A percentile compares a stretch with the other conserved stretches of the same genome.
phyloP scores from a whole-genome alignment of 2,113 vertebrate species.

The Prolemur simus region DNA sequence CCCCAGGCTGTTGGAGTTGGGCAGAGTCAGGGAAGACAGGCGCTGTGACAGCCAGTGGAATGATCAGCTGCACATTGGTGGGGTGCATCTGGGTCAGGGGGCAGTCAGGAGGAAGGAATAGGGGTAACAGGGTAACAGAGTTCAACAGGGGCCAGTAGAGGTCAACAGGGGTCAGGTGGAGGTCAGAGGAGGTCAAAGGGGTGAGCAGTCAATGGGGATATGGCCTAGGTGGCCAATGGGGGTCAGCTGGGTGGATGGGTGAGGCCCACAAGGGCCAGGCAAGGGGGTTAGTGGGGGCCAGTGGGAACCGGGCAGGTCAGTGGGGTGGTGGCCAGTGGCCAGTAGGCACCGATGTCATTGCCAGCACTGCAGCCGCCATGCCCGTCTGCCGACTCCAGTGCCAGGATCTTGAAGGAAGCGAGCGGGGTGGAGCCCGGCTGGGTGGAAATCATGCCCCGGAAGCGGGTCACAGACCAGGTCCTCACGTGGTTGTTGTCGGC shows the following conservation, averaged over 20 bases:
- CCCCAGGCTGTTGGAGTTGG: background rate
- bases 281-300: background rate
- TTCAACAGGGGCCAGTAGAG: background rate
- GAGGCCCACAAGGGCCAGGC: background rate
- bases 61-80: background rate
- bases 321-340: background rate
- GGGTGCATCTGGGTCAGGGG: background rate
- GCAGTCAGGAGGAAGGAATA: background rate
- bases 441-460: slow-evolving; percentile 96
- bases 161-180: background rate
- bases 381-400: slow-evolving; percentile 89
- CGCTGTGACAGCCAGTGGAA: background rate
- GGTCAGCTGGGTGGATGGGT: background rate
- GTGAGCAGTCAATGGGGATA: background rate
- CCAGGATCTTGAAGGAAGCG: slow-evolving; percentile 94
- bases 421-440: slow-evolving; percentile 94
- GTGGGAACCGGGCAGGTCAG: background rate
- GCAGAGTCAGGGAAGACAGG: background rate
- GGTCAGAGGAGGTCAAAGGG: background rate
- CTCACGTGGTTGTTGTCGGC: slow-evolving; percentile 95
- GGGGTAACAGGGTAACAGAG: background rate
- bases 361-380: slow-evolving; percentile 90
- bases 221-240: background rate
- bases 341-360: slow-evolving; percentile 88
- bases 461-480: slow-evolving; percentile 94